phyloP scores from a whole-genome alignment of 1,140 invertebrate genomes.

The Drosophila seguyi region DNA sequence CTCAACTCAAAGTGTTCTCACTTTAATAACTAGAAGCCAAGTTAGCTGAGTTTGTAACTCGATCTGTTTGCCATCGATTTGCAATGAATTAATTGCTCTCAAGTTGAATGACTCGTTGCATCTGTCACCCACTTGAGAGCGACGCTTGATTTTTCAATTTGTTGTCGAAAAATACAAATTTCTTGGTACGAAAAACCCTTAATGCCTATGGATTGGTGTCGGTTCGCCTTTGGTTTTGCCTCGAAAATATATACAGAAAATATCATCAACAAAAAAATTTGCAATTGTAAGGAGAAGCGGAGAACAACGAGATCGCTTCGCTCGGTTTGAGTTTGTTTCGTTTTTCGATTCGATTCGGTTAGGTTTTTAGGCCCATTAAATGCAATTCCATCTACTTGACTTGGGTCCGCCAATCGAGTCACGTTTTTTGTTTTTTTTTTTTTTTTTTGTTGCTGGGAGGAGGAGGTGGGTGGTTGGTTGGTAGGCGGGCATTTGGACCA shows the following conservation, averaged over 20 bases:
- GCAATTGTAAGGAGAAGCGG: slow-evolving; percentile 61
- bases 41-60: no score
- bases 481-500: slow-evolving; percentile 27
- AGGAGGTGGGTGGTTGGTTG: neutral
- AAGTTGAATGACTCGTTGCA: slow-evolving; percentile 69
- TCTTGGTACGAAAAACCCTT: neutral
- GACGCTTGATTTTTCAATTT: slow-evolving; percentile 47
- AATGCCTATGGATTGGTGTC: slow-evolving; percentile 75
- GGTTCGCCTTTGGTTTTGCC: neutral
- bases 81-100: slow-evolving; percentile 43
- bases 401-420: slow-evolving; percentile 60
- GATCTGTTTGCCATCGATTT: slow-evolving; percentile 26
- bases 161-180: slow-evolving; percentile 64
- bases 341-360: slow-evolving; percentile 42
- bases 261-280: slow-evolving; percentile 61
- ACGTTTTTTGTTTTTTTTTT: slow-evolving; percentile 53
- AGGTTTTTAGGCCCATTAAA: slow-evolving; percentile 60
- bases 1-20: no score
- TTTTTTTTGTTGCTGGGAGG: no score
- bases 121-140: slow-evolving; percentile 50
- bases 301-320: slow-evolving; percentile 40
- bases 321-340: slow-evolving; percentile 21
- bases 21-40: slow-evolving; percentile 18
- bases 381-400: slow-evolving; percentile 79
- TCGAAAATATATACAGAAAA: slow-evolving; percentile 50